Evolutionary conservation across 2,797 vertebrate species (phyloP).

Genomic region (Sandelia bainsii): DNA sequence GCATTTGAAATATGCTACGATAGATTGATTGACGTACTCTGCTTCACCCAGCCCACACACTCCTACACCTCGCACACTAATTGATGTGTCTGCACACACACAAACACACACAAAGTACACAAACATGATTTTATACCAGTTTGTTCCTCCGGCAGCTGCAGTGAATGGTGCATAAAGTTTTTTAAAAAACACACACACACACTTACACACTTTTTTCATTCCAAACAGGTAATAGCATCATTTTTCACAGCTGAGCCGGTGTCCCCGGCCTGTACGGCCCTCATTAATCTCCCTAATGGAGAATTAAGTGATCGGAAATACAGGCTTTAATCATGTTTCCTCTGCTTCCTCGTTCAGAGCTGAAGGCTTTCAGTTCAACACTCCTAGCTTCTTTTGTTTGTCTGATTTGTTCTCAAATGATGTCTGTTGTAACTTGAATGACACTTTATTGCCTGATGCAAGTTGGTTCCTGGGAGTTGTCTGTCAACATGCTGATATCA

Average conservation of each 20-base stretch:
- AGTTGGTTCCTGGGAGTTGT: too few relatives aligned
- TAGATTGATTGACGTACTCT: conserved; percentile 26
- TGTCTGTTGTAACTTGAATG: neutral
- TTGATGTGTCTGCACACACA: neutral
- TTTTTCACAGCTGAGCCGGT: conserved; percentile 50
- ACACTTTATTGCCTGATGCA: too few relatives aligned
- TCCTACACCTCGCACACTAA: conserved; percentile 15
- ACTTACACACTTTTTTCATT: conserved; percentile 19
- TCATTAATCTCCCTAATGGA: conserved; percentile 74
- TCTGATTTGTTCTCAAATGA: neutral
- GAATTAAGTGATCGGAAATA: conserved; percentile 64
- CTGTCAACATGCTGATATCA: neutral
- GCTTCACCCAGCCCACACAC: conserved; percentile 4
- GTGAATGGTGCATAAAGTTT: neutral
- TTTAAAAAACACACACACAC: conserved; percentile 23
- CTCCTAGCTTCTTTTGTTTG: neutral
- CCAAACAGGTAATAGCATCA: conserved; percentile 65
- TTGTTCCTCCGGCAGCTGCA: conserved; percentile 1
- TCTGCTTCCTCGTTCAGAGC: conserved; percentile 15
- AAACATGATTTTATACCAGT: conserved; percentile 7
- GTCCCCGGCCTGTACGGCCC: conserved; percentile 19
- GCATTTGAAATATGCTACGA: conserved; percentile 21
- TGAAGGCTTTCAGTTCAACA: neutral
- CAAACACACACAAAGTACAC: conserved; percentile 13
- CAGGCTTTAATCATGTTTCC: conserved; percentile 58